phyloP scores from a whole-genome alignment of 2,888 invertebrate species.

The Oxystoma pomonae region DNA sequence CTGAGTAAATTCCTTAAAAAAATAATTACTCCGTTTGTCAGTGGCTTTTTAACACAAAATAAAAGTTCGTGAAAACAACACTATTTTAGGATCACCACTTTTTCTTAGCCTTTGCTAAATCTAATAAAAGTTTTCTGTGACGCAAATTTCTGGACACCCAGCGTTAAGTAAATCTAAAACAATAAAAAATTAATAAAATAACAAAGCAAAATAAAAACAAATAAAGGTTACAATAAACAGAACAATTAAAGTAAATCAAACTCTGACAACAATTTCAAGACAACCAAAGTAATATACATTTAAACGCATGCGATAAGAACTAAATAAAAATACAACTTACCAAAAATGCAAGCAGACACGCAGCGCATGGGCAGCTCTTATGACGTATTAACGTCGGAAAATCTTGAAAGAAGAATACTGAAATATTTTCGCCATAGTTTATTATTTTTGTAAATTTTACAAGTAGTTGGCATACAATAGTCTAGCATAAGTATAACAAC shows the following conservation, averaged over 20 bases:
- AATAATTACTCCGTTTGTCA: too few relatives aligned
- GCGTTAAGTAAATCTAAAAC: neutral
- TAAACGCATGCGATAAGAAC: conserved; percentile 16
- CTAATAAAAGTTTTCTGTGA: too few relatives aligned
- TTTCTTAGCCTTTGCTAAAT: too few relatives aligned
- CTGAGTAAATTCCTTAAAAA: too few relatives aligned
- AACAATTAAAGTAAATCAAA: conserved; percentile 27
- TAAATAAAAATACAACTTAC: conserved; percentile 30
- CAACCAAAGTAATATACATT: conserved; percentile 30
- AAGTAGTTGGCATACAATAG: conserved; percentile 38
- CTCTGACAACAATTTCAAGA: conserved; percentile 44
- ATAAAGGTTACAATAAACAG: conserved; percentile 17
- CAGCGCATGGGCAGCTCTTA: neutral
- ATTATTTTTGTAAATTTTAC: conserved; percentile 40
- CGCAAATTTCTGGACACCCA: too few relatives aligned
- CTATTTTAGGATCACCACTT: too few relatives aligned
- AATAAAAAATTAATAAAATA: neutral
- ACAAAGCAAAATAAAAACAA: conserved; percentile 12
- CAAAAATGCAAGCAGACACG: conserved; percentile 16
- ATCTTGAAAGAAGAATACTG: conserved; percentile 21
- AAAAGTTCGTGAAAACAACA: too few relatives aligned
- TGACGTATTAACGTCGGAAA: conserved; percentile 2
- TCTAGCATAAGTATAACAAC: conserved; percentile 22
- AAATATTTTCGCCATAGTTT: conserved; percentile 37
- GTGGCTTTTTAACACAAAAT: too few relatives aligned